Conservation (phyloP, 2,888 invertebrate species). For the Isotomurus palustris region DNA sequence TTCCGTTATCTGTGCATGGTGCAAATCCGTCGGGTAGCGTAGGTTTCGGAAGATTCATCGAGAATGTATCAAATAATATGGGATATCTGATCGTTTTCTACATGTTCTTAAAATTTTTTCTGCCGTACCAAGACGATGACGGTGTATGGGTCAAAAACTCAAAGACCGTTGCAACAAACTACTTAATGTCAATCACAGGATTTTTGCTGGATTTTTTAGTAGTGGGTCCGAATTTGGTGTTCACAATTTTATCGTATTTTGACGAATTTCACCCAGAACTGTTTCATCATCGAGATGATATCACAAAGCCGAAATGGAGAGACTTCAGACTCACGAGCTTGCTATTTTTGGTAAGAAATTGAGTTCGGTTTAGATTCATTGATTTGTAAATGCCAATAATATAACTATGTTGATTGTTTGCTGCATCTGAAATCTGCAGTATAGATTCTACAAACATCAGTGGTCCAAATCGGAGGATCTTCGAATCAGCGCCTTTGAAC, state of each 20-base stretch:
- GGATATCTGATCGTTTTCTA: conserved; percentile 17
- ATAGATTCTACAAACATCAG: too few relatives aligned
- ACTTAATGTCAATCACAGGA: conserved; percentile 6
- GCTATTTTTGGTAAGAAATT: too few relatives aligned
- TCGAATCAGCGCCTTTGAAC: conserved; percentile 25
- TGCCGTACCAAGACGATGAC: conserved; percentile 24
- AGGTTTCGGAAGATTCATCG: not conserved
- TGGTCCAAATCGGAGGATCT: conserved; percentile 22
- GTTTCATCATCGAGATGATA: not conserved
- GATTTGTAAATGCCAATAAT: too few relatives aligned
- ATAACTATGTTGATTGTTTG: too few relatives aligned
- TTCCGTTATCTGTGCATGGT: too few relatives aligned
- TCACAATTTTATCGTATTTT: not conserved
- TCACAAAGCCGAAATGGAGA: too few relatives aligned
- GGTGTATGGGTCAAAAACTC: conserved; percentile 16
- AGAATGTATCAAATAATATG: not conserved
- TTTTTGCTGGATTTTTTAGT: conserved; percentile 17
- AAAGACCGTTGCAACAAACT: conserved; percentile 4
- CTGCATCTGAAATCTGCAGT: too few relatives aligned
- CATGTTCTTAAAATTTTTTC: conserved; percentile 28
- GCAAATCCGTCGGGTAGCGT: conserved; percentile 1
- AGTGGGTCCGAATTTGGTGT: not conserved
- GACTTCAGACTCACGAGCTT: too few relatives aligned
- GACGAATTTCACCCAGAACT: not conserved
- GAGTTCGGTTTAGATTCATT: too few relatives aligned